phyloP scores from a whole-genome alignment of 1,140 invertebrate species.

The Tetranychus urticae region DNA sequence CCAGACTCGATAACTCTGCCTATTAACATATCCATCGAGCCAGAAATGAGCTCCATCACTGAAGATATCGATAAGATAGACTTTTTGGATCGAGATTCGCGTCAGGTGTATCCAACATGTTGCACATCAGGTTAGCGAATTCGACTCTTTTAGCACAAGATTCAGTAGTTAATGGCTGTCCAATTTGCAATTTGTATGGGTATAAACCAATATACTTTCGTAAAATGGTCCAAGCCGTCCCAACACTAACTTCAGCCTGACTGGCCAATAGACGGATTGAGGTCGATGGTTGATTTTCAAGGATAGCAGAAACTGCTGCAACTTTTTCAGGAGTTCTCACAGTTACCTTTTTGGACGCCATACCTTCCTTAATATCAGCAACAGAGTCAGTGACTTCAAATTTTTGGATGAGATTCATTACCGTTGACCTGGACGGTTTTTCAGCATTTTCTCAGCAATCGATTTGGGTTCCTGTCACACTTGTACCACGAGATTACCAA shows the following conservation, averaged over 20 bases:
- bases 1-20: background rate
- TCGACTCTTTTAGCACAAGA: background rate
- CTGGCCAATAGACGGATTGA: background rate
- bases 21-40: background rate
- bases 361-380: background rate
- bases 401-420: background rate
- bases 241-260: background rate
- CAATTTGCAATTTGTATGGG: background rate
- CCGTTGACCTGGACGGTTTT: background rate
- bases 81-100: background rate
- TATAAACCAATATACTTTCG: background rate
- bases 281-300: background rate
- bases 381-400: background rate
- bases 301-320: background rate
- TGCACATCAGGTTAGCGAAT: background rate
- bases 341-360: background rate
- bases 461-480: background rate
- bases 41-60: background rate
- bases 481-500: background rate
- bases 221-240: background rate
- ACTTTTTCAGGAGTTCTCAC: background rate
- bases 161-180: background rate
- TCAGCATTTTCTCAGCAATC: background rate
- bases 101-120: background rate
- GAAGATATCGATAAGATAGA: too few species aligned